phyloP scores from a whole-genome alignment of 53 echinoderm and acorn worm species.

The Zoroaster sp. region DNA sequence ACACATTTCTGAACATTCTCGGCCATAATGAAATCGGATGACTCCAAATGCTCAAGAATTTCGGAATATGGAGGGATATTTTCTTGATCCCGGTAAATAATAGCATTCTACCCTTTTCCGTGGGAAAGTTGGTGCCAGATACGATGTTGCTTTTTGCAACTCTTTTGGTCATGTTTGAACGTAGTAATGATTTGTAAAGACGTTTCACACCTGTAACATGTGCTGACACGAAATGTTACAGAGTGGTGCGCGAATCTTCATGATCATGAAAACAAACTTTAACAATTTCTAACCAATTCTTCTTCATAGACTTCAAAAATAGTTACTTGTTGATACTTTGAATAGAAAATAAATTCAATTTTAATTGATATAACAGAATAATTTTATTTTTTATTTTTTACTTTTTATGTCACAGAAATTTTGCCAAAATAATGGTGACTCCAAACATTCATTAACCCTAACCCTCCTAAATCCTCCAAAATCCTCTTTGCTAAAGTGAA shows the following conservation, averaged over 20 bases:
- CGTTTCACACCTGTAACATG: neutral
- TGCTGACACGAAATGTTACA: neutral
- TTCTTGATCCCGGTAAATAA: neutral
- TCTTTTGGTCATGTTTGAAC: neutral
- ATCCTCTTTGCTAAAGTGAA: no score
- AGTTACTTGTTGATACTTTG: neutral
- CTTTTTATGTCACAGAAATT: neutral
- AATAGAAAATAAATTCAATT: neutral
- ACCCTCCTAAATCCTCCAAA: no score
- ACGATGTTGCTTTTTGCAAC: neutral
- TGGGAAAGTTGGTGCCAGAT: neutral
- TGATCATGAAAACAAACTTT: neutral
- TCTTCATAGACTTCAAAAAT: neutral
- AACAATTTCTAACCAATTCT: neutral
- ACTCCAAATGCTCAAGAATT: neutral
- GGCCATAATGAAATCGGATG: no score
- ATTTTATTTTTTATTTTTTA: neutral
- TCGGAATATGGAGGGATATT: neutral
- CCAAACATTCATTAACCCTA: neutral
- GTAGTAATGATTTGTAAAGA: neutral
- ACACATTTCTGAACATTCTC: no score
- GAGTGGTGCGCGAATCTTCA: neutral
- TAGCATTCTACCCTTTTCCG: neutral
- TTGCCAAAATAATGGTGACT: neutral
- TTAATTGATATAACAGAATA: neutral